Conservation (phyloP, 2,888 invertebrate genomes). For the Oscheius sp. region DNA sequence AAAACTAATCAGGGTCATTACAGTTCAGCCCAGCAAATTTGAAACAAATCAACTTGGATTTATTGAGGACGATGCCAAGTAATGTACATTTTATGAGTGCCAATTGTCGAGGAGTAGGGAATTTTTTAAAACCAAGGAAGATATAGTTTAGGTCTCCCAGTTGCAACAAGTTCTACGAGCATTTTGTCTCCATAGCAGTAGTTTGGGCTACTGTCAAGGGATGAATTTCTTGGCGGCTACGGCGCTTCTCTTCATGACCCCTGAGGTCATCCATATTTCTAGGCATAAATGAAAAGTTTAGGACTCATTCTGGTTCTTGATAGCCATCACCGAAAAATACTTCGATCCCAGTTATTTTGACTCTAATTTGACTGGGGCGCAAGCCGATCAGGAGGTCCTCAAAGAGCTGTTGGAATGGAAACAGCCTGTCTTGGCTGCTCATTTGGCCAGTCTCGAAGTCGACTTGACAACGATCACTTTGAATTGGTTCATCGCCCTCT, state of each 20-base stretch:
- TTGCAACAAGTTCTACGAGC: constrained; percentile 77
- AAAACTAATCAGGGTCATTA: constrained; percentile 27
- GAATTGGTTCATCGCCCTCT: constrained; percentile 78
- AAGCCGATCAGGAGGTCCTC: constrained; percentile 77
- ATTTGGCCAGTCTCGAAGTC: constrained; percentile 76
- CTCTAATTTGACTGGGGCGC: constrained; percentile 76
- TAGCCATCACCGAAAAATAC: constrained; percentile 77
- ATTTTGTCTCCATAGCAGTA: constrained; percentile 77
- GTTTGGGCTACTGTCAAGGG: constrained; percentile 77
- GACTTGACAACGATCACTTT: constrained; percentile 77
- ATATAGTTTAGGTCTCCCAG: constrained; percentile 74
- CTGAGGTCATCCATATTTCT: constrained; percentile 69
- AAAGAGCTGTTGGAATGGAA: constrained; percentile 76
- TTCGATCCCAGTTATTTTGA: constrained; percentile 77
- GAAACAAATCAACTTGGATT: constrained; percentile 77
- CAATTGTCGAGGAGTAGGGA: constrained; percentile 76
- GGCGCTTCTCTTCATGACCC: constrained; percentile 76
- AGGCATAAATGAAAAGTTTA: not conserved
- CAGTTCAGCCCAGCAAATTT: constrained; percentile 75
- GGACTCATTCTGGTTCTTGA: constrained; percentile 77
- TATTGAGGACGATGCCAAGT: constrained; percentile 77
- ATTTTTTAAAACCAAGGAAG: not conserved
- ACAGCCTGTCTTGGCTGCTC: constrained; percentile 75
- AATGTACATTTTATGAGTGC: constrained; percentile 76
- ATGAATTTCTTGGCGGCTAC: constrained; percentile 77